Conservation (phyloP, 1,140 invertebrate genomes). For the Danaus melanippus region DNA sequence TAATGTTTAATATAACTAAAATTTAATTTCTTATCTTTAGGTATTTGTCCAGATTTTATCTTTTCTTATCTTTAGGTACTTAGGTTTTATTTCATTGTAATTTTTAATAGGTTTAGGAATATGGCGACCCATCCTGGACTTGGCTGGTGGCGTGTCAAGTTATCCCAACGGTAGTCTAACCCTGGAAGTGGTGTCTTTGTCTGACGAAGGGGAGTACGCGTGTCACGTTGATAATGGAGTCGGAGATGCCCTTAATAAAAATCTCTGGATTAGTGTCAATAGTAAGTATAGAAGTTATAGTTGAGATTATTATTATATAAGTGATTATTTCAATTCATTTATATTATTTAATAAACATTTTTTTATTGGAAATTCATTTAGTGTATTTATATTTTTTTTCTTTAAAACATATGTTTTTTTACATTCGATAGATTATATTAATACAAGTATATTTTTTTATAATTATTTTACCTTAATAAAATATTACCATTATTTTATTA, state of each 20-base stretch:
- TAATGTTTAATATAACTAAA: too few species aligned
- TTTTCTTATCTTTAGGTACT: too few species aligned
- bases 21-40: too few species aligned
- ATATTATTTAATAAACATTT: too few species aligned
- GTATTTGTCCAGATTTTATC: too few species aligned
- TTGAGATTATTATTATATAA: too few species aligned
- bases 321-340: too few species aligned
- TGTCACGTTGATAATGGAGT: constrained; percentile 84
- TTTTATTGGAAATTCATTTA: neutral
- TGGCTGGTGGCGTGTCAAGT: constrained; percentile 73
- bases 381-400: neutral
- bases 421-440: too few species aligned
- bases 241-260: constrained; percentile 83
- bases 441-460: too few species aligned
- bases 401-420: neutral
- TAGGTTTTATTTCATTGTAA: neutral
- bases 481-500: too few species aligned
- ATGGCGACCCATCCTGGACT: constrained; percentile 70
- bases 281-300: constrained; percentile 70
- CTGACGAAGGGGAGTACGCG: constrained; percentile 69
- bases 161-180: constrained; percentile 78
- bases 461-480: too few species aligned
- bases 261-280: constrained; percentile 84
- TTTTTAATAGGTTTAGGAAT: constrained; percentile 52
- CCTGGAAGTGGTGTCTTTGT: constrained; percentile 77